Evolutionary conservation across 2,888 invertebrate genomes (phyloP).

Genomic region (Morinoia aosen): DNA sequence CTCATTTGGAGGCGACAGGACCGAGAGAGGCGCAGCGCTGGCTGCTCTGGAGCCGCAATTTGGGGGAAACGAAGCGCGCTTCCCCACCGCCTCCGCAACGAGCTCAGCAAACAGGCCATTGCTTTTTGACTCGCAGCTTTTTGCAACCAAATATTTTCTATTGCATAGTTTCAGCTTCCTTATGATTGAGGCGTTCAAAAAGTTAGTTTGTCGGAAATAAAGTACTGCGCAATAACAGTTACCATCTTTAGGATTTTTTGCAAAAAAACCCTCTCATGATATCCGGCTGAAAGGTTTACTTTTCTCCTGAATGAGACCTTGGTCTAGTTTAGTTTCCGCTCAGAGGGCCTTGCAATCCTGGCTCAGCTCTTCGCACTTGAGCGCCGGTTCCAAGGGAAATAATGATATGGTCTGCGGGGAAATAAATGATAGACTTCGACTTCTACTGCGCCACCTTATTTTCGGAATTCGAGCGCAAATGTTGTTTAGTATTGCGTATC

Average conservation of each 20-base stretch:
- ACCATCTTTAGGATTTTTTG: background rate
- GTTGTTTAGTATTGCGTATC: background rate
- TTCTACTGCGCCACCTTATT: background rate
- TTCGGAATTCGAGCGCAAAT: background rate
- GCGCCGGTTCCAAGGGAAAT: background rate
- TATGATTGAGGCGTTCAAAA: background rate
- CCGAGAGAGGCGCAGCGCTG: background rate
- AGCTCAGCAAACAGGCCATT: background rate
- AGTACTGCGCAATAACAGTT: background rate
- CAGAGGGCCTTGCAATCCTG: background rate
- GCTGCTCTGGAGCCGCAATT: background rate
- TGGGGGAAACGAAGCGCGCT: background rate
- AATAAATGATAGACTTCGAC: background rate
- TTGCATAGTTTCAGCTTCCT: background rate
- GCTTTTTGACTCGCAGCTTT: background rate
- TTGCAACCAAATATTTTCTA: background rate
- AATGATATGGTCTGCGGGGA: background rate
- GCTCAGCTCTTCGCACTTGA: background rate
- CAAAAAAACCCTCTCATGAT: background rate
- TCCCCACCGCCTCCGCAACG: background rate
- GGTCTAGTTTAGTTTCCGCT: background rate
- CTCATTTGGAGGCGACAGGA: constrained; percentile 26
- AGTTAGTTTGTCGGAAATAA: background rate
- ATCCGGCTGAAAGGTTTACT: background rate
- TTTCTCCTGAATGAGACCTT: background rate